Evolutionary conservation across 2,113 vertebrate species (phyloP).

Genomic region (human): DNA sequence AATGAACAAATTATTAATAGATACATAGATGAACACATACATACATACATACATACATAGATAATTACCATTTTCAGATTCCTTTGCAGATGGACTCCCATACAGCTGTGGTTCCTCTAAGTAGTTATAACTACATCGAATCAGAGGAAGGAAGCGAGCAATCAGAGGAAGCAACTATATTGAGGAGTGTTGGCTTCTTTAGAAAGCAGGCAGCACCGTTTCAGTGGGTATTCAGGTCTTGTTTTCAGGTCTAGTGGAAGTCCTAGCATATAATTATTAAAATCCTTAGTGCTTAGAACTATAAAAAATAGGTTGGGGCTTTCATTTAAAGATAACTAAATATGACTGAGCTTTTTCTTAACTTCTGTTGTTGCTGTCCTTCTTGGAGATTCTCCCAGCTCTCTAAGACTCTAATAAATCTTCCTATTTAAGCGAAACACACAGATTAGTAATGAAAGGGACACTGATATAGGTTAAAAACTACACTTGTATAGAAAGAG

Average conservation of each 20-base stretch:
- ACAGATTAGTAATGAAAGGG: neutral
- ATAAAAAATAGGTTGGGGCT: neutral
- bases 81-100: neutral
- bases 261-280: neutral
- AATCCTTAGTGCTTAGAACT: neutral
- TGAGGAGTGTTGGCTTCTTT: neutral
- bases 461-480: neutral
- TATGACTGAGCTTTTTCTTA: neutral
- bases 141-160: neutral
- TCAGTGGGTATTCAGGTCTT: neutral
- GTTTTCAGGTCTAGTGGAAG: neutral
- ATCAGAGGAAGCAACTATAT: neutral
- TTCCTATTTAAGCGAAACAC: neutral
- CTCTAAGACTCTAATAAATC: neutral
- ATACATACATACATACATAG: neutral
- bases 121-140: neutral
- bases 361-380: neutral
- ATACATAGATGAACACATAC: no score
- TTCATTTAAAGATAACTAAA: neutral
- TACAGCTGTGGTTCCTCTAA: neutral
- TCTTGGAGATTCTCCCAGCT: neutral
- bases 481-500: neutral
- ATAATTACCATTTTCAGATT: neutral
- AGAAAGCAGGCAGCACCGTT: neutral
- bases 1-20: neutral